phyloP scores from a whole-genome alignment of 2,797 vertebrate genomes.

The Micromesistius poutassou region DNA sequence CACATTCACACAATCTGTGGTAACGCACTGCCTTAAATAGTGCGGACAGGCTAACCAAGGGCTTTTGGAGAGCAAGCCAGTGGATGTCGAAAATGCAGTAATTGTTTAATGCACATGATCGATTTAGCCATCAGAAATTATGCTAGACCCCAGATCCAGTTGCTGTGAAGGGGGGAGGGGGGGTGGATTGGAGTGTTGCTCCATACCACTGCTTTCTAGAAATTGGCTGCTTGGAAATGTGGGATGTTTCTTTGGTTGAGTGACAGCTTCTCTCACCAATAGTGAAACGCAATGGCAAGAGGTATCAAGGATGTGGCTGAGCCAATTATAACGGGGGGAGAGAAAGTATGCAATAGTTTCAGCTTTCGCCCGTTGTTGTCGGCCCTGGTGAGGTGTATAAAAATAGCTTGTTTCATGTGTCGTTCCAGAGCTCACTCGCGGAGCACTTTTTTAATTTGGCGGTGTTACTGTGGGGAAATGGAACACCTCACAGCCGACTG shows the following conservation, averaged over 20 bases:
- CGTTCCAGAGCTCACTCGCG: background rate
- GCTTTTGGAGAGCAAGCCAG: background rate
- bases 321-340: background rate
- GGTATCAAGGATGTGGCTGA: background rate
- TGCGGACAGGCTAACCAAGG: constrained; percentile 10
- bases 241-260: background rate
- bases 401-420: background rate
- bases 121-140: background rate
- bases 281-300: background rate
- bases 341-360: background rate
- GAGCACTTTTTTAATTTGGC: background rate
- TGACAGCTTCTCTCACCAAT: background rate
- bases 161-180: too few species aligned
- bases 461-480: background rate
- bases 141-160: too few species aligned
- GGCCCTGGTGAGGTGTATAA: background rate
- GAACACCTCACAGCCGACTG: background rate
- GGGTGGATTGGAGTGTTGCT: too few species aligned
- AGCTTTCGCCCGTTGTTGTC: background rate
- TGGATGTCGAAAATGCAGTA: background rate
- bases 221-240: background rate
- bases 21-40: constrained; percentile 64
- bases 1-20: constrained; percentile 39
- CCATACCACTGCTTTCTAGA: background rate
- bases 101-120: background rate